Evolutionary conservation across 2,888 invertebrate genomes (phyloP).

Genomic region (Tuberolachnus salignus): DNA sequence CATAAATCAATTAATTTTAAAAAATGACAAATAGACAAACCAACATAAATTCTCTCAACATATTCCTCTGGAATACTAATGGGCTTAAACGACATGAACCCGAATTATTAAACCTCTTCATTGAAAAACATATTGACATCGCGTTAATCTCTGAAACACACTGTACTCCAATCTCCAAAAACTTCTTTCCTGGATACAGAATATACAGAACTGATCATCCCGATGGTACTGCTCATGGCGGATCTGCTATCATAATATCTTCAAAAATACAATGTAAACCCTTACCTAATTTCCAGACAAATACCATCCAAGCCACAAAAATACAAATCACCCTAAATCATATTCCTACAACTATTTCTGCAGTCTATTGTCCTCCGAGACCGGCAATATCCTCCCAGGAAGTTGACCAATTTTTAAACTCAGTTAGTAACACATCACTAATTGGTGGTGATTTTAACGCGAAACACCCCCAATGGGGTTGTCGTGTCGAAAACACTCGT

Average conservation of each 20-base stretch:
- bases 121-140: constrained; percentile 2
- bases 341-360: not conserved
- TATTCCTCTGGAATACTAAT: constrained; percentile 36
- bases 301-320: constrained; percentile 4
- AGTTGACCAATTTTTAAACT: not conserved
- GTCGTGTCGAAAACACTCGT: not conserved
- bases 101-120: not conserved
- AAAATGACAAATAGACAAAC: not conserved
- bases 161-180: not conserved
- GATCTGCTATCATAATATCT: constrained; percentile 8
- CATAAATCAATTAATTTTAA: not conserved
- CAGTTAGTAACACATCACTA: not conserved
- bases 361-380: constrained; percentile 20
- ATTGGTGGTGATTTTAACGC: not conserved
- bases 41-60: not conserved
- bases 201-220: not conserved
- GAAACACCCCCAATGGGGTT: not conserved
- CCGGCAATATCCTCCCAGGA: not conserved
- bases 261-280: not conserved
- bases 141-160: constrained; percentile 26
- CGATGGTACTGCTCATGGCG: not conserved
- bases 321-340: not conserved
- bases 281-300: not conserved
- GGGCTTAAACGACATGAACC: not conserved
- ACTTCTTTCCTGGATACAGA: not conserved